These are phyloP conservation scores for Ceratotherium simum DNA, from an alignment of 2,113 vertebrate species.

Conservation along the genomic window DNA sequence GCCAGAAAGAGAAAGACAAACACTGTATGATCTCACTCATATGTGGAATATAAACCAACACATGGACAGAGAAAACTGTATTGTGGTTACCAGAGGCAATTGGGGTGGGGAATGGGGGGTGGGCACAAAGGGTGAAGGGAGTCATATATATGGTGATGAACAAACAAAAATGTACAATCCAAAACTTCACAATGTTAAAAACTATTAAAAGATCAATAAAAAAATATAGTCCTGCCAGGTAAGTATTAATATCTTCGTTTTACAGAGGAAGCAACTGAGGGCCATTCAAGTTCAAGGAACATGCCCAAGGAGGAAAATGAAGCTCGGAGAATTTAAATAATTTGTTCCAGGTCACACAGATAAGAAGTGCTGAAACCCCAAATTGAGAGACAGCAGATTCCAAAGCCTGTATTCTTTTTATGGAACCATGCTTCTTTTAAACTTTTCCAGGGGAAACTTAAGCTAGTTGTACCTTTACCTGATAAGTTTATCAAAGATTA, in stretches of 20 bases:
- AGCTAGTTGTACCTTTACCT: not conserved
- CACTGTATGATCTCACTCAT: too few relatives aligned
- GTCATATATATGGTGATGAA: too few relatives aligned
- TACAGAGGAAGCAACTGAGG: not conserved
- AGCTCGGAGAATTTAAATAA: not conserved
- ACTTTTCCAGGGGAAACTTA: not conserved
- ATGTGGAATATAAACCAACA: too few relatives aligned
- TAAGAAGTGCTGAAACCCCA: not conserved
- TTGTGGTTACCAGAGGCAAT: too few relatives aligned
- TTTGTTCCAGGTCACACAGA: not conserved
- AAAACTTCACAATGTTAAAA: too few relatives aligned
- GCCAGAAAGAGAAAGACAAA: too few relatives aligned
- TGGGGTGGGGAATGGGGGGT: too few relatives aligned
- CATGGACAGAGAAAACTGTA: too few relatives aligned
- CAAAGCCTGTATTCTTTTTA: not conserved
- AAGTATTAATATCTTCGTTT: slow-evolving; percentile 25
- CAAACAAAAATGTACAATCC: too few relatives aligned
- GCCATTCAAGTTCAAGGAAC: not conserved
- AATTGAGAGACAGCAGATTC: not conserved
- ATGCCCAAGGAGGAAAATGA: not conserved
- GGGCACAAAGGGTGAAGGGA: too few relatives aligned
- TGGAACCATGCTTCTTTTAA: not conserved
- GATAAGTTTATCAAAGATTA: not conserved
- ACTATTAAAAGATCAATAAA: too few relatives aligned
- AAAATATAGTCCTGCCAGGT: not conserved